phyloP scores from a whole-genome alignment of 2,888 invertebrate genomes.

The Dendrolimus houi region DNA sequence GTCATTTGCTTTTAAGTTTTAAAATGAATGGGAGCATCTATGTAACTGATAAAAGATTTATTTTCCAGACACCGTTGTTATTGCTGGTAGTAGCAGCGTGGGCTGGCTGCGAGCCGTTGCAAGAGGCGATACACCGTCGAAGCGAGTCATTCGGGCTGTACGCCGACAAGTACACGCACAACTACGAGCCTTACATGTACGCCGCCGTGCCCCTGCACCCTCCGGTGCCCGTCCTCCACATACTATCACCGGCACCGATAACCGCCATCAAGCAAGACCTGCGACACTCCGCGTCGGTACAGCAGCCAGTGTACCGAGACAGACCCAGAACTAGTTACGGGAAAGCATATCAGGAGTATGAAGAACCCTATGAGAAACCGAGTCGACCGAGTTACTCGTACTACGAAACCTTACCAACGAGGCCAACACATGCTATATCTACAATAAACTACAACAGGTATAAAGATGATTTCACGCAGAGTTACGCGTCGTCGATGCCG shows the following conservation, averaged over 20 bases:
- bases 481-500: background rate
- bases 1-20: no score
- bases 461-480: background rate
- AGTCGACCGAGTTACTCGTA: background rate
- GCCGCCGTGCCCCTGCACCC: slow-evolving; percentile 53
- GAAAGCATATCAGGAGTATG: background rate
- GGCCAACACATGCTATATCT: slow-evolving; percentile 1
- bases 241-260: slow-evolving; percentile 31
- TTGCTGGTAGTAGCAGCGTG: slow-evolving; percentile 25
- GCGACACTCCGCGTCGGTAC: slow-evolving; percentile 22
- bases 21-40: background rate
- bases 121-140: slow-evolving; percentile 24
- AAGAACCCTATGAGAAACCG: background rate
- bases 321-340: background rate
- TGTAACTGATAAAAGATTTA: background rate
- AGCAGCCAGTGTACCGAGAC: slow-evolving; percentile 17
- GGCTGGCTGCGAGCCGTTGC: slow-evolving; percentile 24
- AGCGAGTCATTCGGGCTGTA: slow-evolving; percentile 29
- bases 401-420: background rate
- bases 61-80: slow-evolving; percentile 31
- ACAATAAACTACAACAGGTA: background rate
- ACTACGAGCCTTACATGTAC: slow-evolving; percentile 43
- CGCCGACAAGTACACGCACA: slow-evolving; percentile 30
- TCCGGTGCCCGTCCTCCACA: slow-evolving; percentile 45
- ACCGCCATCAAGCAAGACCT: slow-evolving; percentile 8